phyloP scores from a whole-genome alignment of 2,888 invertebrate genomes.

The Cenopis cana region DNA sequence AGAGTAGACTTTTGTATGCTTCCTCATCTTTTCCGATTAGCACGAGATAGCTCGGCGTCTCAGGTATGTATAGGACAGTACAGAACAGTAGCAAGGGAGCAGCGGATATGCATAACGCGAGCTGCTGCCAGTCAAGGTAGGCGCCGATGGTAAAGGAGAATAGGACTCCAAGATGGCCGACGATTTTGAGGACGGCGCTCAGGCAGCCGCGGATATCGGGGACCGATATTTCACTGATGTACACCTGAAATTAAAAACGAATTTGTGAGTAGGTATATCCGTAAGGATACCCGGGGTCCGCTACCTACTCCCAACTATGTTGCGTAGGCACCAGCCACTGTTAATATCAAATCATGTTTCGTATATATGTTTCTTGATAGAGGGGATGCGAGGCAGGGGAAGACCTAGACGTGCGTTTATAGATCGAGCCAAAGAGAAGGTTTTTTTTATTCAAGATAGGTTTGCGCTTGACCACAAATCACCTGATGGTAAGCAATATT shows the following conservation, averaged over 20 bases:
- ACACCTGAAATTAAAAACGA: conserved; percentile 85
- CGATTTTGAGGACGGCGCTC: conserved; percentile 94
- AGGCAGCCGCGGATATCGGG: conserved; percentile 94
- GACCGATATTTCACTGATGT: conserved; percentile 96
- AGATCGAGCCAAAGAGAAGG: too few relatives aligned
- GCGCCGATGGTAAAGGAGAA: conserved; percentile 93
- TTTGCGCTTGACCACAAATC: too few relatives aligned
- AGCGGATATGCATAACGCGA: conserved; percentile 92
- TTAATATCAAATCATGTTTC: too few relatives aligned
- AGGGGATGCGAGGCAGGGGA: too few relatives aligned
- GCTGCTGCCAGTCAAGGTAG: conserved; percentile 92
- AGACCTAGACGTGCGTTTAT: too few relatives aligned
- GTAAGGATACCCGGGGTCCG: too few relatives aligned
- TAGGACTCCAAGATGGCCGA: conserved; percentile 93
- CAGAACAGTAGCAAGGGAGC: conserved; percentile 91
- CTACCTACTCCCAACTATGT: too few relatives aligned
- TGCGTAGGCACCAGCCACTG: too few relatives aligned
- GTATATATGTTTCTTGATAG: too few relatives aligned
- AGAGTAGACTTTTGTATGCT: conserved; percentile 88
- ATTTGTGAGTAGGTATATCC: not conserved
- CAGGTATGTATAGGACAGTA: conserved; percentile 92
- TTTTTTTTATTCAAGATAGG: too few relatives aligned
- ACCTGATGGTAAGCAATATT: too few relatives aligned
- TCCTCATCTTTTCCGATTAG: conserved; percentile 90
- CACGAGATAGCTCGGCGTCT: conserved; percentile 94